A percentile compares a stretch with the other conserved stretches of the same genome.
Evolutionary conservation across 2,888 invertebrate genomes (phyloP).

Genomic region (Argyra leucocephala): DNA sequence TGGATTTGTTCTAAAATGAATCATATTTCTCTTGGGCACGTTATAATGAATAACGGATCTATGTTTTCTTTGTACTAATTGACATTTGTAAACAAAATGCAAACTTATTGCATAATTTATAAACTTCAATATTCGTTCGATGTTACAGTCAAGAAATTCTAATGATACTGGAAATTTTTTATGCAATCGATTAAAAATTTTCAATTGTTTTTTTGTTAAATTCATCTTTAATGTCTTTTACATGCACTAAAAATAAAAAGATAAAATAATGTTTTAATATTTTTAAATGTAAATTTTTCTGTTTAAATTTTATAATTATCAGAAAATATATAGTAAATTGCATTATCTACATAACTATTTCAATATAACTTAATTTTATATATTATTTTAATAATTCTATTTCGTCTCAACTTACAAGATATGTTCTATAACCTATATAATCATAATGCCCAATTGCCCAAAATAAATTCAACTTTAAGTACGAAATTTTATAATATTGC

Average conservation of each 20-base stretch:
- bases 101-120: neutral
- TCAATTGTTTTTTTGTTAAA: conserved; percentile 3
- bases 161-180: conserved; percentile 8
- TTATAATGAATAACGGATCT: neutral
- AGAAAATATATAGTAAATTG: too few species aligned
- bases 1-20: neutral
- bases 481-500: too few species aligned
- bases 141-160: conserved; percentile 2
- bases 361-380: too few species aligned
- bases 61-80: neutral
- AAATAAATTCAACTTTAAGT: too few species aligned
- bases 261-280: neutral
- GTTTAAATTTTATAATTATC: too few species aligned
- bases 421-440: too few species aligned
- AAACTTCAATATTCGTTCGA: neutral
- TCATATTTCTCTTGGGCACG: neutral
- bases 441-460: too few species aligned
- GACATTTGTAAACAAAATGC: neutral
- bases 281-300: neutral
- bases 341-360: too few species aligned
- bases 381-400: too few species aligned
- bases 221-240: neutral
- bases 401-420: too few species aligned
- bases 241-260: neutral
- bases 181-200: neutral